Base-by-base conservation (phyloP, 1,140 invertebrate genomes). In the Cotesia vestalis region DNA sequence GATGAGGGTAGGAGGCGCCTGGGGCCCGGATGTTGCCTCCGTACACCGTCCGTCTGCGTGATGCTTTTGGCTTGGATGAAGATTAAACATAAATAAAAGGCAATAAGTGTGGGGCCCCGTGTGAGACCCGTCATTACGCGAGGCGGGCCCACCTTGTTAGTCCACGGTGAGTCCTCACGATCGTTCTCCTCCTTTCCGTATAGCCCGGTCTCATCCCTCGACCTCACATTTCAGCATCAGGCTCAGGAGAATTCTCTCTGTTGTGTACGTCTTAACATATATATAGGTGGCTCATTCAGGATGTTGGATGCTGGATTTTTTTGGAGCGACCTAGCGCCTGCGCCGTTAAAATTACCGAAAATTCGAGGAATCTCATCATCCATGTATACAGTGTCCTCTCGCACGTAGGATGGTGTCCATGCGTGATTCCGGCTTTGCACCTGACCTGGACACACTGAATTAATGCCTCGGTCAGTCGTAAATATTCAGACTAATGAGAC, bases 91-190 rank as follows among this genome's bases (percentile, higher is more conserved):
- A 86, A 86, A 85, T 86, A 86, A 86, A 85, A 86, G 83, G 81
- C 83, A 84, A 82, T 87, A 87, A 86, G 83, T 87, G 83, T 81
- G 80, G 84, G 82, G 83, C 79, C 83, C 83, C 81, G 84, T 81
- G 85, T 83, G 83, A 86, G 85, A 85, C 84, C 84, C 78, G 78
- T 86, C 78, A 86, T 86, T 86, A 86, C 83, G 83, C 81, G 82
- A 86, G 85, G 84, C 85, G 83, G 85, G 81, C 84, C 85, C 80
- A 84, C 83, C 85, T 87, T 86, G 85, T 87, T 87, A 87, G 84
- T 80, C 76, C 75, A 76, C 76, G 73, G 78, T 75, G 77, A 79
- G 80, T 73, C 75, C 74, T 78, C 76, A 79, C 76, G 79, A 79
- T 46, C 40, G 76, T 78, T 77, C 78, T 78, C 66, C 51, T 38